Base-by-base conservation (phyloP, 2,113 vertebrate species). In the Dicrurus megarhynchus region DNA sequence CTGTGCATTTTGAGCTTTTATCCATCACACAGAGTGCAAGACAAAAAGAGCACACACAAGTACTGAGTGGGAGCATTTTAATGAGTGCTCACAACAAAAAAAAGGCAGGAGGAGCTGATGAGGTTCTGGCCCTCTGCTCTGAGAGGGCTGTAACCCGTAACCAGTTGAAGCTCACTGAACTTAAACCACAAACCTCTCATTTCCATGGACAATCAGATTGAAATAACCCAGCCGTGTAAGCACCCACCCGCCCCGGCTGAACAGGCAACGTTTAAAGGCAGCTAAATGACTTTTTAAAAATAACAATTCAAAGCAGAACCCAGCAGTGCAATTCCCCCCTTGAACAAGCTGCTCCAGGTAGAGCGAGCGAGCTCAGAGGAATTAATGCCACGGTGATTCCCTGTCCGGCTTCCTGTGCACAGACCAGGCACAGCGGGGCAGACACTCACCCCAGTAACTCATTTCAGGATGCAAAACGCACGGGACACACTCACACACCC, bases 221-320 rank as follows among this genome's bases (percentile, higher is more conserved):
- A 53, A 88, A 80, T 5, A 61, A 86, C 9, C 42, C 68, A 70
- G 70, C 60, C 26, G 0, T 86, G 75, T 9, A 61, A 67, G 59
- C 24, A 60, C 21, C 37, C 35, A 7, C 18, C 55, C 0, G 1
- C 42, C 39, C 56, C 1, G 3, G 23, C 0, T 55, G 76, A 74
- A 50, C 39, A 21, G 53, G 70, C 52, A 17, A 24, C 14, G 9
- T 16, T 60, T 39, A 30, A 64, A 90, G 27, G 30, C 78, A 74
- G 57, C n/a, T 73, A n/a, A 60, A 32, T 2, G 24, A 77, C 49
- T 24, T 73, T 30, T 63, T 7, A 52, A 86, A 65, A 42, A 18
- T 1, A 55, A 3, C 27, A 59, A 7, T 28, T 28, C 37, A 6
- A 60, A 79, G 16, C 24, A 47, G 70, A 71, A 35, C 11, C 61